Evolutionary conservation across 2,797 vertebrate genomes (phyloP).

Genomic region (Crenuchus spilurus): DNA sequence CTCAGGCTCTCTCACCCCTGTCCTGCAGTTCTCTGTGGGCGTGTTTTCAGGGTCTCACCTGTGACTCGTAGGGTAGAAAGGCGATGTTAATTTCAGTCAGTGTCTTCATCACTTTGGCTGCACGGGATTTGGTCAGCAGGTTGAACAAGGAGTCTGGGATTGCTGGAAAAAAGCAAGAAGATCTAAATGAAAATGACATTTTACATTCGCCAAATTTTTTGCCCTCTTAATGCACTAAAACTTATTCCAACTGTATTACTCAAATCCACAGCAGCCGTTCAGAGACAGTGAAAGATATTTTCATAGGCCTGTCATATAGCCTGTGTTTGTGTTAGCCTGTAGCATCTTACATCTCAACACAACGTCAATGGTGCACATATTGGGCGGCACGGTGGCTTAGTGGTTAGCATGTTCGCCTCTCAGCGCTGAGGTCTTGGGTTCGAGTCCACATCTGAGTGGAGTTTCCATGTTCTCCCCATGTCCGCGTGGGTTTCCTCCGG

Average conservation of each 20-base stretch:
- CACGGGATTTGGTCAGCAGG: constrained; percentile 94
- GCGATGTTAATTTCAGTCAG: constrained; percentile 97
- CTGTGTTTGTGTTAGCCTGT: too few relatives aligned
- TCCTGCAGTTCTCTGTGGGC: not conserved
- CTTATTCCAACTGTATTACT: not conserved
- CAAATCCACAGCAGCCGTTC: not conserved
- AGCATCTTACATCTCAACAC: too few relatives aligned
- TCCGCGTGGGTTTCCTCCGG: too few relatives aligned
- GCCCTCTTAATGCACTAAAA: not conserved
- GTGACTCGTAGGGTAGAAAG: constrained; percentile 96
- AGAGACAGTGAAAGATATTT: too few relatives aligned
- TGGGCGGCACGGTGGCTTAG: too few relatives aligned
- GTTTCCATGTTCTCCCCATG: too few relatives aligned
- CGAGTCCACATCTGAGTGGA: too few relatives aligned
- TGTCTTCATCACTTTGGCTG: constrained; percentile 95
- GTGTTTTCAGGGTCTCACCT: constrained; percentile 78
- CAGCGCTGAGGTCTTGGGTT: too few relatives aligned
- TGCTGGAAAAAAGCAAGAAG: constrained; percentile 72
- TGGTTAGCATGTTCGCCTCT: too few relatives aligned
- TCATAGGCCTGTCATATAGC: too few relatives aligned
- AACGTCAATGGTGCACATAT: too few relatives aligned
- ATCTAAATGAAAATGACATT: not conserved
- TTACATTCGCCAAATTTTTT: too few relatives aligned
- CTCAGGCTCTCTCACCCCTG: not conserved
- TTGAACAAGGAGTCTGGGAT: constrained; percentile 92